Evolutionary conservation across 1,140 invertebrate species (phyloP).

Genomic region (Ceratina japonica): DNA sequence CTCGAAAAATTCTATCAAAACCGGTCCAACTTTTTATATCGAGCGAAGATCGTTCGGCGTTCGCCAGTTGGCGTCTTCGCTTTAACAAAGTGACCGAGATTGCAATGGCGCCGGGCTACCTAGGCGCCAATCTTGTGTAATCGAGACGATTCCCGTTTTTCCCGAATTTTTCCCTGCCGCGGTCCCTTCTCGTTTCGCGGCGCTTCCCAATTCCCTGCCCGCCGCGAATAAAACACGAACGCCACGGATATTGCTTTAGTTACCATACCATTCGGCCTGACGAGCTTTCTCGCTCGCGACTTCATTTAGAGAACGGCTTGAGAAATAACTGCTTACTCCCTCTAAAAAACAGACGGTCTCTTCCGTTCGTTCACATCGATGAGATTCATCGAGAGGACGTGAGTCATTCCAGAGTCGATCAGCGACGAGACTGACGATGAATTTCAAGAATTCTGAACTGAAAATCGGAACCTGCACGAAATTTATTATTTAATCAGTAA

Average conservation of each 20-base stretch:
- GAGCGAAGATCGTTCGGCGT: not conserved
- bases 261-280: conserved; percentile 58
- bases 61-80: too few species aligned
- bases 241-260: conserved; percentile 66
- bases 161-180: not conserved
- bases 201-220: not conserved
- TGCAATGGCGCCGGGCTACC: not conserved
- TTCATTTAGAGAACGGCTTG: conserved; percentile 4
- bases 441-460: too few species aligned
- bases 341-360: too few species aligned
- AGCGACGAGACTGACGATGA: too few species aligned
- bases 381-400: too few species aligned
- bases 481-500: too few species aligned
- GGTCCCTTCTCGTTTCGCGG: not conserved
- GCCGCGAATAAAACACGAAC: conserved; percentile 42
- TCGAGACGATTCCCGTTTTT: not conserved
- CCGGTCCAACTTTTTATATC: not conserved
- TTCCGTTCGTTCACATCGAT: too few species aligned
- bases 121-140: not conserved
- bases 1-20: too few species aligned
- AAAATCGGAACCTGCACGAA: too few species aligned
- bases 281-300: not conserved
- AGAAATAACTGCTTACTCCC: too few species aligned
- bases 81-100: not conserved
- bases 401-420: too few species aligned